phyloP scores from a whole-genome alignment of 2,113 vertebrate genomes.

The Paradoxurus hermaphroditus region DNA sequence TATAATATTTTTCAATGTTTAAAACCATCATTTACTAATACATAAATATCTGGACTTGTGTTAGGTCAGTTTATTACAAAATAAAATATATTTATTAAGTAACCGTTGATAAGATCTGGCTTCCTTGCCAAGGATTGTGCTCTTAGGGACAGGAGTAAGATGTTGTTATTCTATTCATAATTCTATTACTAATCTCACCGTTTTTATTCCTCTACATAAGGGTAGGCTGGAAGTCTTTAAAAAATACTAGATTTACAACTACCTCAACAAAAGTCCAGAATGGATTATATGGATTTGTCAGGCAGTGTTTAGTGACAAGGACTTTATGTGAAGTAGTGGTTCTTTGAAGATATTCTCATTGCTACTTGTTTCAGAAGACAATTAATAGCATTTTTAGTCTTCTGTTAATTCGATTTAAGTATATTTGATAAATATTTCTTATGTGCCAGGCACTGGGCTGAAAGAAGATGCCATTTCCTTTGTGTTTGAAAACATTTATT shows the following conservation, averaged over 20 bases:
- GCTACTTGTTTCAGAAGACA: conserved; percentile 10
- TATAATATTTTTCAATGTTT: neutral
- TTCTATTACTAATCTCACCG: neutral
- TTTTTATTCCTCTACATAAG: neutral
- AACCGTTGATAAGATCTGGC: neutral
- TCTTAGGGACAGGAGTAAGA: neutral
- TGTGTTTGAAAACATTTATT: neutral
- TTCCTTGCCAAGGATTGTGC: neutral
- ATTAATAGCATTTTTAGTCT: neutral
- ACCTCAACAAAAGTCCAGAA: neutral
- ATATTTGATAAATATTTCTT: too few species aligned
- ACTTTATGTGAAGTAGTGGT: neutral
- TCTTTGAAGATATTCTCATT: neutral
- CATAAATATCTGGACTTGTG: neutral
- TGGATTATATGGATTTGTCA: neutral
- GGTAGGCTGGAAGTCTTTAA: neutral
- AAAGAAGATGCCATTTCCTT: neutral
- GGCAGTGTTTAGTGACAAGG: neutral
- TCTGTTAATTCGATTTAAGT: too few species aligned
- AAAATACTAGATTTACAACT: neutral
- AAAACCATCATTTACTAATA: neutral
- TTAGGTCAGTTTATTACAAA: neutral
- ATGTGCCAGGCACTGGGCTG: too few species aligned
- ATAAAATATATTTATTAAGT: neutral
- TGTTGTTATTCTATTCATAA: neutral